Conservation (phyloP, 2,113 vertebrate genomes). For the Sinocyclocheilus anshuiensis region DNA sequence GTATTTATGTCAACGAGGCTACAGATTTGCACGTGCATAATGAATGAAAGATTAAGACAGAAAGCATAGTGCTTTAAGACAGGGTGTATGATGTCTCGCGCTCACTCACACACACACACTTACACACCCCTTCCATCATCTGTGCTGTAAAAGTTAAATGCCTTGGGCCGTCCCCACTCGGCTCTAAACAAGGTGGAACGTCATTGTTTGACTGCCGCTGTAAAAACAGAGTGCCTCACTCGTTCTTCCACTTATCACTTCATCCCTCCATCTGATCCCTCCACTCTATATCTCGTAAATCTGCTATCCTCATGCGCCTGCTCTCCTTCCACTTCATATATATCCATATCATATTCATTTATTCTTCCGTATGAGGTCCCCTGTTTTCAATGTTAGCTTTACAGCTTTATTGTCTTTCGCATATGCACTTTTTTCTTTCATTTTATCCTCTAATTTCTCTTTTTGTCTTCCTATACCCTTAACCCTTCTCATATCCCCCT, state of each 20-base stretch:
- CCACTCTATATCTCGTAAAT: slow-evolving; percentile 35
- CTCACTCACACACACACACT: slow-evolving; percentile 1
- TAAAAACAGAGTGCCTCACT: slow-evolving; percentile 56
- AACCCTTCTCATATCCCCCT: neutral
- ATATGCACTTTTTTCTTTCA: neutral
- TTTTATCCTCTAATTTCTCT: neutral
- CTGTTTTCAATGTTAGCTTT: neutral
- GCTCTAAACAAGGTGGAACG: slow-evolving; percentile 21
- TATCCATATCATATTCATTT: slow-evolving; percentile 41
- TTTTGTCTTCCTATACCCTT: neutral
- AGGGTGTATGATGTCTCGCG: neutral
- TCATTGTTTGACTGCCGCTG: slow-evolving; percentile 50
- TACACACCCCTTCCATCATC: slow-evolving; percentile 32
- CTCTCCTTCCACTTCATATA: slow-evolving; percentile 28
- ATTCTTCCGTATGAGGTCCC: slow-evolving; percentile 4
- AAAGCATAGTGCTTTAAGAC: slow-evolving; percentile 13
- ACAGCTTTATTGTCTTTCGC: neutral
- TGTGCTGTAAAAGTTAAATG: slow-evolving; percentile 52
- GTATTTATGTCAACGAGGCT: slow-evolving; percentile 2
- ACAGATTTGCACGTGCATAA: slow-evolving; percentile 7
- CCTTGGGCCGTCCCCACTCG: neutral
- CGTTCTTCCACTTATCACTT: slow-evolving; percentile 47
- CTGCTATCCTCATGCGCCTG: slow-evolving; percentile 8
- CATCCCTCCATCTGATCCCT: slow-evolving; percentile 30
- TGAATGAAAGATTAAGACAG: neutral